phyloP scores from a whole-genome alignment of 2,888 invertebrate genomes.

The Lasiommata megera region DNA sequence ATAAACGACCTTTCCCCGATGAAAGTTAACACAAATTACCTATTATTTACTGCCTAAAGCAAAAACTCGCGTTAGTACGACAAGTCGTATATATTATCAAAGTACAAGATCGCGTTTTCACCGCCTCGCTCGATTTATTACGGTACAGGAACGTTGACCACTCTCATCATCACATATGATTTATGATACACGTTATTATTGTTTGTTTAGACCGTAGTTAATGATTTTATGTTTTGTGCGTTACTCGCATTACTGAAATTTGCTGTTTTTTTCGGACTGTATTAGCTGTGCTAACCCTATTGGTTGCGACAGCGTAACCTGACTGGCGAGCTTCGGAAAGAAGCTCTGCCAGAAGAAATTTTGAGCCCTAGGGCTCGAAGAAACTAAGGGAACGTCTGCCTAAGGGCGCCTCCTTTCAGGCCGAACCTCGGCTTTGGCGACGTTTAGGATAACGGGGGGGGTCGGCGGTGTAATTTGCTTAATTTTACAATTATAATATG shows the following conservation, averaged over 20 bases:
- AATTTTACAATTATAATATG: too few species aligned
- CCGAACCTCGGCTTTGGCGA: too few species aligned
- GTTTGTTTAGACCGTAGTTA: slow-evolving; percentile 13
- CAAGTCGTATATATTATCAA: slow-evolving; percentile 11
- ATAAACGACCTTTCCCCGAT: slow-evolving; percentile 6
- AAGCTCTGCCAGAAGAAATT: too few species aligned
- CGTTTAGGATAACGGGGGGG: too few species aligned
- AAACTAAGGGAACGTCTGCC: too few species aligned
- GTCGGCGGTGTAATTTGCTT: too few species aligned
- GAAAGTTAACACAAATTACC: slow-evolving; percentile 7
- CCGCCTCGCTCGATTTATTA: slow-evolving; percentile 20
- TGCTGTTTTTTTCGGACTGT: too few species aligned
- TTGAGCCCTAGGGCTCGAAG: too few species aligned
- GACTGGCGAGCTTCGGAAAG: too few species aligned
- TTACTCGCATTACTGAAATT: neutral
- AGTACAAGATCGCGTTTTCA: slow-evolving; percentile 17
- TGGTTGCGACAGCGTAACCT: too few species aligned
- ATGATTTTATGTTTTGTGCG: slow-evolving; percentile 2
- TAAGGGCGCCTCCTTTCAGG: too few species aligned
- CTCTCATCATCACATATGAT: slow-evolving; percentile 22
- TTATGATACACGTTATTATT: slow-evolving; percentile 15
- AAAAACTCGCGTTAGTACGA: neutral
- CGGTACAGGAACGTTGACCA: slow-evolving; percentile 1
- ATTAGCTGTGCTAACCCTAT: too few species aligned
- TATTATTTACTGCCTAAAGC: slow-evolving; percentile 15